A percentile compares a stretch with the other conserved stretches of the same genome.
phyloP scores from a whole-genome alignment of 2,888 invertebrate species.

The Odontocerum albicorne region DNA sequence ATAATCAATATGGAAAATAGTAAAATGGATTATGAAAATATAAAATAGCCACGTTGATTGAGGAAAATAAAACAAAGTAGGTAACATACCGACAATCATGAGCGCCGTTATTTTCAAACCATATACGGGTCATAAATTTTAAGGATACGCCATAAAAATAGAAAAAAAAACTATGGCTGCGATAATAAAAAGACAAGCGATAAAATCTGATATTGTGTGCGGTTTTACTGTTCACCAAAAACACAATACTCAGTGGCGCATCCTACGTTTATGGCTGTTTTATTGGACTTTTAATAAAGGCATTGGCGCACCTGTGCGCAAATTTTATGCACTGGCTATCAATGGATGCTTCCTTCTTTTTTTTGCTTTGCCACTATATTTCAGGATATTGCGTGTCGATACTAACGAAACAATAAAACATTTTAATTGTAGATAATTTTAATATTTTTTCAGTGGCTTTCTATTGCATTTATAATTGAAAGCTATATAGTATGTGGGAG shows the following conservation, averaged over 20 bases:
- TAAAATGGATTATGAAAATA: no score
- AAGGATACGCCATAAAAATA: slow-evolving; percentile 9
- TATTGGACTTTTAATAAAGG: slow-evolving; percentile 32
- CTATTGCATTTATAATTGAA: no score
- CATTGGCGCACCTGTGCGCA: slow-evolving; percentile 28
- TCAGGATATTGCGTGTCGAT: no score
- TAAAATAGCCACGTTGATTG: no score
- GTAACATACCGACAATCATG: slow-evolving; percentile 1
- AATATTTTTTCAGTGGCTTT: no score
- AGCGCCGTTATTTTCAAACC: slow-evolving; percentile 5
- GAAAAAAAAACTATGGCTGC: slow-evolving; percentile 5
- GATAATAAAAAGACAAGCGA: slow-evolving; percentile 23
- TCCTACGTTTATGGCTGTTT: slow-evolving; percentile 27
- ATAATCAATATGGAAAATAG: no score
- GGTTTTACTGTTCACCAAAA: slow-evolving; percentile 23
- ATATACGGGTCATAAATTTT: slow-evolving; percentile 11
- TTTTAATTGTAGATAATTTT: no score
- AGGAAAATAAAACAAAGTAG: neutral
- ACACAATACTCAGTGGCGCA: slow-evolving; percentile 17
- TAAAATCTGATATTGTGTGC: slow-evolving; percentile 26
- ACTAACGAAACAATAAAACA: no score
- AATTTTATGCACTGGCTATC: slow-evolving; percentile 30
- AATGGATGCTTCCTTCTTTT: no score
- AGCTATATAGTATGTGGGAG: no score
- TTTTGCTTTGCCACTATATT: no score